Evolutionary conservation across 2,888 invertebrate species (phyloP), one percentile per base, ranked within the genome.

Genomic region (Spisula subtruncata): DNA sequence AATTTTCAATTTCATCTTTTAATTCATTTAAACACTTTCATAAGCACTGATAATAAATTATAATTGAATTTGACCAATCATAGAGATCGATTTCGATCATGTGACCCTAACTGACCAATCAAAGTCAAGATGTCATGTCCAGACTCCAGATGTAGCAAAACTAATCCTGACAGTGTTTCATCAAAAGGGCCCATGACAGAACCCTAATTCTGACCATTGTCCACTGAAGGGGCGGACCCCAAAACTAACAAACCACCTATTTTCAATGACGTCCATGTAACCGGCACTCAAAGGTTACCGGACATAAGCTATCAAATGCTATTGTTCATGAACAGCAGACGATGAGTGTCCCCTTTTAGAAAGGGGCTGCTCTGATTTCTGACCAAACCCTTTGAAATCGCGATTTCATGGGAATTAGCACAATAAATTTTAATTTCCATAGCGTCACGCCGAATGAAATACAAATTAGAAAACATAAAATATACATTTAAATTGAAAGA

Each of bases 381-480:
- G 51, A 46, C 89, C 54, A 54, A 60, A 54, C 85, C 89, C 91
- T 89, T 91, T 91, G 88, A 90, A 86, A 81, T 80, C 20, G 35
- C 46, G 80, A 84, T 88, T 86, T 84, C 83, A 87, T 82, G 85
- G 80, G 89, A 91, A 91, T 91, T 91, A 89, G 87, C 89, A 89
- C 85, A 91, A 91, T 92, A 89, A 90, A 90, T 88, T 92, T 85
- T 85, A 85, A 92, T 82, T 87, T 81, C 79, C 75, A 81, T 60
- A 60, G 29, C 32, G 85, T 81, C 82, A 91, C 85, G 54, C 84
- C 81, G 90, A 90, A 90, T 84, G 89, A 85, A 91, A 83, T 91
- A 89, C 87, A 91, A 92, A 90, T 89, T 85, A 85, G 81, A 87
- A 87, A 85, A 90, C 92, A 92, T 92, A 92, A 92, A 92, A 92